These are phyloP conservation scores for Pseudomyrmex dendroicus DNA, from an alignment of 1,140 invertebrate species.

Conservation along the genomic window DNA sequence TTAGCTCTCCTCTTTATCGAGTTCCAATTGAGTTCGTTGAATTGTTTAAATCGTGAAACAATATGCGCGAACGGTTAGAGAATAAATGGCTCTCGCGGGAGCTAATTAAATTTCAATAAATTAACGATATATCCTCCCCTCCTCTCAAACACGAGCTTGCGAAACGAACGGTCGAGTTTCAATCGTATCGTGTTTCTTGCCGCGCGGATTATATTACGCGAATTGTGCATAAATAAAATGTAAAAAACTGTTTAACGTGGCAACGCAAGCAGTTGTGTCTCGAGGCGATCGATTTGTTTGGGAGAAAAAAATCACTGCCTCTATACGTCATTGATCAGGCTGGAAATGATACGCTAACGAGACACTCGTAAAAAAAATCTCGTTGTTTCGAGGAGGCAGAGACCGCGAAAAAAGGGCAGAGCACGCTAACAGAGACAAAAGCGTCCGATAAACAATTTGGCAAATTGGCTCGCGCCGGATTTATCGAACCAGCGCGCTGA, in stretches of 20 bases:
- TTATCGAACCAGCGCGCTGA: conserved; percentile 29
- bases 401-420: conserved; percentile 23
- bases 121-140: conserved; percentile 26
- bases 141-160: not conserved
- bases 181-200: conserved; percentile 8
- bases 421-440: conserved; percentile 20
- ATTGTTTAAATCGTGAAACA: conserved; percentile 34
- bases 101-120: conserved; percentile 53
- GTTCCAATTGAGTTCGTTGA: conserved; percentile 1
- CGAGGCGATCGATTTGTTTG: conserved; percentile 17
- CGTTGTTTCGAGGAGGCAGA: conserved; percentile 17
- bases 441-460: conserved; percentile 52
- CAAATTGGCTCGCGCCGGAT: conserved; percentile 46
- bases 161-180: conserved; percentile 14
- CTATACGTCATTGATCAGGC: conserved; percentile 26
- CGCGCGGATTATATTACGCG: not conserved
- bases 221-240: conserved; percentile 27
- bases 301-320: not conserved
- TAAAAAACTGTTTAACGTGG: conserved; percentile 24
- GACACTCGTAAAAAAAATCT: conserved; percentile 47
- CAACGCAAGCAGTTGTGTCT: not conserved
- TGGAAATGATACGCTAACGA: conserved; percentile 54
- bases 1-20: conserved; percentile 1
- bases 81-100: not conserved
- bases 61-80: not conserved